Evolutionary conservation across 2,888 invertebrate genomes (phyloP), one percentile per base, ranked within the genome.

Genomic region (Hirtodrosophila duncani): DNA sequence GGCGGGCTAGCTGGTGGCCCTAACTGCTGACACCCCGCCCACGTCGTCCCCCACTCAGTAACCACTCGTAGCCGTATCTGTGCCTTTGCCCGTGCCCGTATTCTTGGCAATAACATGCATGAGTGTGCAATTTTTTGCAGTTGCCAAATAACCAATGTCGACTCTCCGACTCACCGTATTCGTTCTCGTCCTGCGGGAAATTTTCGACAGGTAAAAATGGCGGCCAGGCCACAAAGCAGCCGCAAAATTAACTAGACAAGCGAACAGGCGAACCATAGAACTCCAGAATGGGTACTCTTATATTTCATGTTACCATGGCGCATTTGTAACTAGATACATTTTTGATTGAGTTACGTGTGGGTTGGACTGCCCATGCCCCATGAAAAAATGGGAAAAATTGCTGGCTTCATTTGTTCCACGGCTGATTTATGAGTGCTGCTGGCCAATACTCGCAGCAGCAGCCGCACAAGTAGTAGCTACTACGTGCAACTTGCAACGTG

Each of bases 161-260:
- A 50, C 48, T 37, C 37, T 44, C 42, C 36, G 30, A 21, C 38
- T 13, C 10, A 7, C 8, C 9, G 43, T 13, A 9, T 10, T 18
- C 24, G 13, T 31, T 23, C 13, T 36, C 46, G 67, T 77, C 81
- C 77, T 81, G 70, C 78, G 81, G 77, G 77, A 77, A 81, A 78
- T 81, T 80, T 77, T 74, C 81, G 77, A 77, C 75, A 81, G 78
- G 77, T 81, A 81, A 77, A 77, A 77, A 74, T 77, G 63, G 77
- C 62, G 52, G 21, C 24, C 17, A 41, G 37, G 33, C 55, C 27
- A 57, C 65, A 55, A 58, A 65, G 56, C 63, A 50, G 52, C 70
- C 79, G 37, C 67, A 58, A 56, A 63, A 78, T 74, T 74, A 71
- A 74, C 74, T 74, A 74, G 78, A 42, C 63, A 51, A 48, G 41